Evolutionary conservation across 2,113 vertebrate genomes (phyloP).

Genomic region (Psittacara wagleri): DNA sequence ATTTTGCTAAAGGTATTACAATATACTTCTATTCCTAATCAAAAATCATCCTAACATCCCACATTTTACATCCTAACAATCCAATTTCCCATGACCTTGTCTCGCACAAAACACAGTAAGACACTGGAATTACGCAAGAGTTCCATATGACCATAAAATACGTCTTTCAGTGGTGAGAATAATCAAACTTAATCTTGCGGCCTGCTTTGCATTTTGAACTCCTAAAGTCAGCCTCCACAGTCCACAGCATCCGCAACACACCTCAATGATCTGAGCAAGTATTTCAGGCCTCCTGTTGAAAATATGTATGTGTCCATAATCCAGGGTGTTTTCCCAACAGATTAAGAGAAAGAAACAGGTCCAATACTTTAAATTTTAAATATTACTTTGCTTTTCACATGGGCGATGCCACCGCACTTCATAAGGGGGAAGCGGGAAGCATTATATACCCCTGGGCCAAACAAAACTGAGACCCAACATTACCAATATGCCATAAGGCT

Average conservation of each 20-base stretch:
- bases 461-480: background rate
- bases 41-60: background rate
- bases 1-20: background rate
- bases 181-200: constrained; percentile 25
- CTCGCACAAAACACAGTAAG: background rate
- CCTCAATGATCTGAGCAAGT: background rate
- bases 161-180: background rate
- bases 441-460: background rate
- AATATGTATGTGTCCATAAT: background rate
- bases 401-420: background rate
- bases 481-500: background rate
- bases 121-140: constrained; percentile 41
- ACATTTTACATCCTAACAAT: background rate
- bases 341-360: background rate
- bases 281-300: constrained; percentile 14
- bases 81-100: constrained; percentile 19
- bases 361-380: background rate
- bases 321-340: background rate
- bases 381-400: background rate
- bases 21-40: background rate
- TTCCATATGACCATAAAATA: background rate
- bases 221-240: background rate
- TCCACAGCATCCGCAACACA: background rate
- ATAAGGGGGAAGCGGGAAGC: background rate
- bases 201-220: constrained; percentile 26